These are phyloP conservation scores for Trachymyrmex septentrionalis DNA, from an alignment of 1,140 invertebrate genomes.

Conservation along the genomic window DNA sequence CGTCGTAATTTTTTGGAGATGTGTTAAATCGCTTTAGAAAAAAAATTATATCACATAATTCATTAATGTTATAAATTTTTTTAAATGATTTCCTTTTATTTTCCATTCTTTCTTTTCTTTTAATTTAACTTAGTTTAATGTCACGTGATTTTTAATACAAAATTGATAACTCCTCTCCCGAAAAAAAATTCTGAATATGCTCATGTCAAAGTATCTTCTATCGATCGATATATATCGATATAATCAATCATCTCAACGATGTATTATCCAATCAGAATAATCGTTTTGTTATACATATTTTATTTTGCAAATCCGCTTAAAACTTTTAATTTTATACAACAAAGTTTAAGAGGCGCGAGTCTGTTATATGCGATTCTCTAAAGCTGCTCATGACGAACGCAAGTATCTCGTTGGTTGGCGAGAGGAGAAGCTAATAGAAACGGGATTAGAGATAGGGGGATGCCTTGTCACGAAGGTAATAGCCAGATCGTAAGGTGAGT, in stretches of 20 bases:
- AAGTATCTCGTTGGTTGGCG: constrained; percentile 35
- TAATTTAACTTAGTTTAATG: too few relatives aligned
- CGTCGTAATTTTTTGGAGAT: too few relatives aligned
- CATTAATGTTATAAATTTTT: too few relatives aligned
- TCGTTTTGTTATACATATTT: neutral
- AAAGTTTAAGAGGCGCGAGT: neutral
- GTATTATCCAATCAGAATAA: constrained; percentile 14
- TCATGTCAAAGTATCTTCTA: neutral
- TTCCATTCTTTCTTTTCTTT: too few relatives aligned
- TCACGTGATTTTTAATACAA: too few relatives aligned
- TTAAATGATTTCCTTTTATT: too few relatives aligned
- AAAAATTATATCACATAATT: too few relatives aligned
- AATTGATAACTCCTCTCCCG: too few relatives aligned
- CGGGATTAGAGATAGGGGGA: constrained; percentile 29
- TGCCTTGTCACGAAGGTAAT: constrained; percentile 41
- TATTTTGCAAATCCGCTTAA: neutral
- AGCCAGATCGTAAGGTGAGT: constrained; percentile 55
- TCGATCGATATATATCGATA: neutral
- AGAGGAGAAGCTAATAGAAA: constrained; percentile 52
- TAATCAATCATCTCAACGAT: neutral
- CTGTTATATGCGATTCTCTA: constrained; percentile 1
- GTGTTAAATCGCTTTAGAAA: too few relatives aligned
- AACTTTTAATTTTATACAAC: neutral
- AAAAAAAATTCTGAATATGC: too few relatives aligned
- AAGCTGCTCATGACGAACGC: neutral